Conservation (phyloP, 2,888 invertebrate species). For the Lapara coniferarum region DNA sequence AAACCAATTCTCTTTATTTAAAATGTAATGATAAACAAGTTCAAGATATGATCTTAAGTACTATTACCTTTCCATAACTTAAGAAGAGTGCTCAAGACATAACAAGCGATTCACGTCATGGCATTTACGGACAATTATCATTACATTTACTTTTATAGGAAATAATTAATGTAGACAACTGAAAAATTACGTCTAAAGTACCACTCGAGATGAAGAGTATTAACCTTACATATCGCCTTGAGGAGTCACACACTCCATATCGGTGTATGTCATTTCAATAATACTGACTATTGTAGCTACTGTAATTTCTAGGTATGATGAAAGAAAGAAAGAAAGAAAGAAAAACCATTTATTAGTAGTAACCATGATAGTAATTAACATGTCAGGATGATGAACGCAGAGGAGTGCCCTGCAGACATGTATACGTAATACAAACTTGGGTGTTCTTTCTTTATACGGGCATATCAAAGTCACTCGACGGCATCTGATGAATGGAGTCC, state of each 20-base stretch:
- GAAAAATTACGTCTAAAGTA: slow-evolving; percentile 6
- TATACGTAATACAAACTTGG: not conserved
- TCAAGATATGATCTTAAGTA: too few species aligned
- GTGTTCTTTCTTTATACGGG: too few species aligned
- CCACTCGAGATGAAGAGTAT: not conserved
- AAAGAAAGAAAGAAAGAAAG: too few species aligned
- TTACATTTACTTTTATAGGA: slow-evolving; percentile 6
- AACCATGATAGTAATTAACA: too few species aligned
- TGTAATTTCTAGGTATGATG: not conserved
- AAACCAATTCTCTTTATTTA: too few species aligned
- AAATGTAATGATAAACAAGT: too few species aligned
- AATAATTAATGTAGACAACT: slow-evolving; percentile 21
- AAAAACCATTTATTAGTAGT: too few species aligned
- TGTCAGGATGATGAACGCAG: too few species aligned
- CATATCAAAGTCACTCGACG: too few species aligned
- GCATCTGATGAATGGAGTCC: too few species aligned
- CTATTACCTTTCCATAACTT: not conserved
- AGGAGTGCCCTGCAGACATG: not conserved
- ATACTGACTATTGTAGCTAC: not conserved
- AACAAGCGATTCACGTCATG: slow-evolving; percentile 6
- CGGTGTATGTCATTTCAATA: too few species aligned
- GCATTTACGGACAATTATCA: not conserved
- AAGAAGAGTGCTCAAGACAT: not conserved
- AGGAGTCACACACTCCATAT: not conserved
- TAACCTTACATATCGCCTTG: slow-evolving; percentile 8